Conservation (phyloP, 1,140 invertebrate genomes). For the Drosophila subpulchrella region DNA sequence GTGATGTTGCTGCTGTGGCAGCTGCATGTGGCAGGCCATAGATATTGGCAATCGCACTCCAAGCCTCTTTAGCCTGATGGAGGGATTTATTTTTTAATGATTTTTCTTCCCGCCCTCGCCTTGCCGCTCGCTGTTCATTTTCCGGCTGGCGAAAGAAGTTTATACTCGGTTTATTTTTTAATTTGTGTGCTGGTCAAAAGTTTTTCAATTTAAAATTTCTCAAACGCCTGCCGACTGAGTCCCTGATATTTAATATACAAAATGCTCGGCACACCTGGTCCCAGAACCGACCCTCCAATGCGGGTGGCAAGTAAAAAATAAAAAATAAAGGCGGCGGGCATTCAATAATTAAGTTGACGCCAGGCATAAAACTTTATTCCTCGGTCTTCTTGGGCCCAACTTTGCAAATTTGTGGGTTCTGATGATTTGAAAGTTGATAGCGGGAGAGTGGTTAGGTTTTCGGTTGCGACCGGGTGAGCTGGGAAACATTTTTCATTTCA, state of each 20-base stretch:
- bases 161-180: conserved; percentile 74
- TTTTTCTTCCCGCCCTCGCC: conserved; percentile 9
- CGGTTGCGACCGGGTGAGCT: background rate
- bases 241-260: conserved; percentile 76
- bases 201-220: conserved; percentile 81
- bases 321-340: conserved; percentile 49
- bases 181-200: conserved; percentile 72
- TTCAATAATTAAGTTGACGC: conserved; percentile 81
- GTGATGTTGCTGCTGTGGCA: conserved; percentile 6
- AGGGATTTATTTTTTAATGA: conserved; percentile 52
- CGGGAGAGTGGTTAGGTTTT: background rate
- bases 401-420: conserved; percentile 56
- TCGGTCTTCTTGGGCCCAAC: conserved; percentile 5
- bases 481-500: conserved; percentile 47
- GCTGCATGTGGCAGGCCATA: conserved; percentile 54
- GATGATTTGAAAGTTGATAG: conserved; percentile 57
- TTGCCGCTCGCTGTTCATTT: conserved; percentile 13
- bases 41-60: conserved; percentile 52
- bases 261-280: conserved; percentile 68
- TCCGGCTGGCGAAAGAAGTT: conserved; percentile 42
- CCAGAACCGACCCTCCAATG: conserved; percentile 20
- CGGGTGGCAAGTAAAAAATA: conserved; percentile 11
- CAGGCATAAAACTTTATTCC: conserved; percentile 63
- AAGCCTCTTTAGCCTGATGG: conserved; percentile 43
- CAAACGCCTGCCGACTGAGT: conserved; percentile 56